phyloP scores from a whole-genome alignment of 1,140 invertebrate species.

The Nixonia krombeini region DNA sequence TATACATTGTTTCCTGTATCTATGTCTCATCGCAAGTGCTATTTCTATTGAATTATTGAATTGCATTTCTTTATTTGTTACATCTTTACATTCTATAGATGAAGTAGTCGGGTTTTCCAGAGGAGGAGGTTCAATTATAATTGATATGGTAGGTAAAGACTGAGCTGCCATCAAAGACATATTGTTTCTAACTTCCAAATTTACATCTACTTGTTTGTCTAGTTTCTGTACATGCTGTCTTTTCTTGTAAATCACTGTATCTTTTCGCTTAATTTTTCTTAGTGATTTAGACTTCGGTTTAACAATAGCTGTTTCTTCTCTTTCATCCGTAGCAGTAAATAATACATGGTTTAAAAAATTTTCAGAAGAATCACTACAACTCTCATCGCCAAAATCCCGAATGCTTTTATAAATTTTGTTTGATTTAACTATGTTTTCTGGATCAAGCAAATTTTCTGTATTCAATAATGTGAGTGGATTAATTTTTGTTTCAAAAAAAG shows the following conservation, averaged over 20 bases:
- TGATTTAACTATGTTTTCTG: too few relatives aligned
- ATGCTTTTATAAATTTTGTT: not conserved
- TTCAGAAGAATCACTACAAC: slow-evolving; percentile 1
- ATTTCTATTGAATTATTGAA: not conserved
- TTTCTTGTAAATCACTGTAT: slow-evolving; percentile 63
- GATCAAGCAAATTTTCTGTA: too few relatives aligned
- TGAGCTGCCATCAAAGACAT: not conserved
- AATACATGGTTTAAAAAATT: not conserved
- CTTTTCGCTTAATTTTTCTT: slow-evolving; percentile 49
- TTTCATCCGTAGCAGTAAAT: not conserved
- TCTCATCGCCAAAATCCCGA: too few relatives aligned
- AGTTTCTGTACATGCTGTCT: too few relatives aligned
- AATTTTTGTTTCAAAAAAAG: too few relatives aligned
- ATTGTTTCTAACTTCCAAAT: slow-evolving; percentile 23
- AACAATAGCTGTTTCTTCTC: slow-evolving; percentile 18
- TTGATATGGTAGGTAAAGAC: slow-evolving; percentile 16
- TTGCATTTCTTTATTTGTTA: not conserved
- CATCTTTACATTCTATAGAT: too few relatives aligned
- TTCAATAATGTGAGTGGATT: too few relatives aligned
- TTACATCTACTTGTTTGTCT: too few relatives aligned
- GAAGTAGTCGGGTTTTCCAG: too few relatives aligned
- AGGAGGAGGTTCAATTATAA: slow-evolving; percentile 29
- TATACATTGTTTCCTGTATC: slow-evolving; percentile 59
- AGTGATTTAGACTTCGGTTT: slow-evolving; percentile 32
- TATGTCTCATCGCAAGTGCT: slow-evolving; percentile 16